Evolutionary conservation across 2,888 invertebrate species (phyloP), one percentile per base, ranked within the genome.

Genomic region (Diogma glabrata): DNA sequence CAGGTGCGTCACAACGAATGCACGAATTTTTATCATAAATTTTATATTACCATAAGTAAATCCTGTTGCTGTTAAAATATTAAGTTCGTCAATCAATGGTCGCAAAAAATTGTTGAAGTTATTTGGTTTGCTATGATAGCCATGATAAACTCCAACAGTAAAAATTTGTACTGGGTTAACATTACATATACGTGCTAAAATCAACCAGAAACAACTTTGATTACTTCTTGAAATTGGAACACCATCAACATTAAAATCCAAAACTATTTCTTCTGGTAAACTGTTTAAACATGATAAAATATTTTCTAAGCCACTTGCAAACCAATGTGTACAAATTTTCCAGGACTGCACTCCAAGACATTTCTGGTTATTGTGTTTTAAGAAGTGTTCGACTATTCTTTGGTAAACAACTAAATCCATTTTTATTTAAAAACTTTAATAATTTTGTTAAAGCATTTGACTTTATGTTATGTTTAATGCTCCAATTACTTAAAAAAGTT

Each of bases 191-290:
- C 16, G 20, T 5, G 24, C 22, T n/a, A 46, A 14, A n/a, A 46
- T 46, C 4, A 14, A 9, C 46, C 46, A 46, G 23, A 46, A 22
- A 46, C 46, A 24, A 5, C 22, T 24, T 14, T 46, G 24, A 24
- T 10, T 46, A 46, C 46, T 46, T 4, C 23, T 46, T n/a, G 24
- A 14, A 24, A 46, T 46, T 4, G 46, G 24, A 24, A 46, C 24
- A 22, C 46, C 46, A 24, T 46, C 46, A 24, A 46, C 24, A n/a
- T 46, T 46, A 23, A 43, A 43, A 43, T 43, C 43, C 4, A 43
- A 43, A 22, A 43, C 12, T 20, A 43, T 43, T 43, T 46, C 14
- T 5, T 46, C 14, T 46, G 46, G 46, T 10, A 33, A 10, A 16
- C 33, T 3, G n/a, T 33, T 16, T 33, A 10, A 33, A 33, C 16